Conservation (phyloP, 2,113 vertebrate species). For the Xenopus laevis region DNA sequence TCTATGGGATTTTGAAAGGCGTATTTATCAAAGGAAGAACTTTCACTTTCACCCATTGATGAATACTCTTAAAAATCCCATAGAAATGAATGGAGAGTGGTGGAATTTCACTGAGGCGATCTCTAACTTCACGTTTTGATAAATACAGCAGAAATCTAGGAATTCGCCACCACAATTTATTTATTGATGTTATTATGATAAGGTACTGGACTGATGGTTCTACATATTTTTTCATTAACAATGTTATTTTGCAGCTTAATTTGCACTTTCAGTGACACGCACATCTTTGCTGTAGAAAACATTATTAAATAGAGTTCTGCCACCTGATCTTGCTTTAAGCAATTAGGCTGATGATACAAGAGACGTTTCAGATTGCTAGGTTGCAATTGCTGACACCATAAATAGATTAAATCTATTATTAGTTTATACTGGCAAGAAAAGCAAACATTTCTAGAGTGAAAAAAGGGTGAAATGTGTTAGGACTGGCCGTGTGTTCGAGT, state of each 20-base stretch:
- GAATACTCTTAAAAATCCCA: too few species aligned
- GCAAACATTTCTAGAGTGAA: constrained; percentile 9
- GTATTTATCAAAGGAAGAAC: too few species aligned
- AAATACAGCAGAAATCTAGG: constrained; percentile 48
- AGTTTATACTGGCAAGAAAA: constrained; percentile 1
- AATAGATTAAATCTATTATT: not conserved
- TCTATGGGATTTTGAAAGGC: too few species aligned
- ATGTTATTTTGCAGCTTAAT: constrained; percentile 41
- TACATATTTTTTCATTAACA: constrained; percentile 21
- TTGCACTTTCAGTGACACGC: not conserved
- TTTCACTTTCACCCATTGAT: too few species aligned
- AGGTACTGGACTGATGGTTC: constrained; percentile 29
- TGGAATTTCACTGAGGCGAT: too few species aligned
- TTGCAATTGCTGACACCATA: too few species aligned
- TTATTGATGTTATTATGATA: constrained; percentile 31
- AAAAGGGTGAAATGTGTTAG: constrained; percentile 43
- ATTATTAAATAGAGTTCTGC: too few species aligned
- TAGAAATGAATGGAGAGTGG: too few species aligned
- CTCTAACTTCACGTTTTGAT: too few species aligned
- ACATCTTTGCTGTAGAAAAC: not conserved
- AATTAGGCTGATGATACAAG: too few species aligned
- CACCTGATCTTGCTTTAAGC: too few species aligned
- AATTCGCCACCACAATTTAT: constrained; percentile 41
- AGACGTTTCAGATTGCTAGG: too few species aligned
- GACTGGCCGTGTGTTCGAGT: constrained; percentile 46